A percentile compares a stretch with the other conserved stretches of the same genome.
These are phyloP conservation scores for Volucella bombylans DNA, from an alignment of 2,888 invertebrate species.

Conservation along the genomic window DNA sequence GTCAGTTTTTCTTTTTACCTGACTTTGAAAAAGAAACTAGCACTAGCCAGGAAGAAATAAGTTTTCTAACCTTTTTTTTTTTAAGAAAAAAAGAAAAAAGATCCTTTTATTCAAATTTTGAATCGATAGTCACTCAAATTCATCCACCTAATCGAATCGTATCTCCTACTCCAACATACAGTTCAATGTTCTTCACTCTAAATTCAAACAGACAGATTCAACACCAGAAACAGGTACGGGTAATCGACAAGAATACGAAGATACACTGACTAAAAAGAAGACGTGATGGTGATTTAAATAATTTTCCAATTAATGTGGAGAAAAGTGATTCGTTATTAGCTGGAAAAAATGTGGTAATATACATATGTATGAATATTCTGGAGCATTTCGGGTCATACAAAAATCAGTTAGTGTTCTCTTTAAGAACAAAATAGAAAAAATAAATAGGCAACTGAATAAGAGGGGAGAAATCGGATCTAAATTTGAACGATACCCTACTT, in stretches of 20 bases:
- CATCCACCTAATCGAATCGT: conserved; percentile 15
- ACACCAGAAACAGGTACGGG: conserved; percentile 53
- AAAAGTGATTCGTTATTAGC: conserved; percentile 74
- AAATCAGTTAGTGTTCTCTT: conserved; percentile 41
- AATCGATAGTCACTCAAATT: conserved; percentile 64
- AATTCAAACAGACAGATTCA: conserved; percentile 48
- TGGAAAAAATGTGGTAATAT: conserved; percentile 71
- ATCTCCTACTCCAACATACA: conserved; percentile 27
- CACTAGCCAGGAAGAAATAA: conserved; percentile 57
- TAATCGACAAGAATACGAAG: conserved; percentile 31
- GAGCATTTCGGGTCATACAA: conserved; percentile 64
- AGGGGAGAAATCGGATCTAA: conserved; percentile 49
- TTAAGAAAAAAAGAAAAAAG: conserved; percentile 26
- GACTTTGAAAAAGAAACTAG: conserved; percentile 22
- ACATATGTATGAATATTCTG: conserved; percentile 29
- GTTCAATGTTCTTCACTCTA: conserved; percentile 57
- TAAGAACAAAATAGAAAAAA: neutral
- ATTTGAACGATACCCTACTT: conserved; percentile 15
- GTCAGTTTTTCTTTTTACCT: conserved; percentile 1
- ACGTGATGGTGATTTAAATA: conserved; percentile 73
- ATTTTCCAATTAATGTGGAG: conserved; percentile 72
- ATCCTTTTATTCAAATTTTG: conserved; percentile 65
- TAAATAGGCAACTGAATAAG: neutral
- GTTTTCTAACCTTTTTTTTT: conserved; percentile 43
- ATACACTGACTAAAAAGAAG: conserved; percentile 26